A percentile compares a stretch with the other conserved stretches of the same genome.
These are phyloP conservation scores for Lemur catta DNA, from an alignment of 2,797 vertebrate genomes.

Conservation along the genomic window DNA sequence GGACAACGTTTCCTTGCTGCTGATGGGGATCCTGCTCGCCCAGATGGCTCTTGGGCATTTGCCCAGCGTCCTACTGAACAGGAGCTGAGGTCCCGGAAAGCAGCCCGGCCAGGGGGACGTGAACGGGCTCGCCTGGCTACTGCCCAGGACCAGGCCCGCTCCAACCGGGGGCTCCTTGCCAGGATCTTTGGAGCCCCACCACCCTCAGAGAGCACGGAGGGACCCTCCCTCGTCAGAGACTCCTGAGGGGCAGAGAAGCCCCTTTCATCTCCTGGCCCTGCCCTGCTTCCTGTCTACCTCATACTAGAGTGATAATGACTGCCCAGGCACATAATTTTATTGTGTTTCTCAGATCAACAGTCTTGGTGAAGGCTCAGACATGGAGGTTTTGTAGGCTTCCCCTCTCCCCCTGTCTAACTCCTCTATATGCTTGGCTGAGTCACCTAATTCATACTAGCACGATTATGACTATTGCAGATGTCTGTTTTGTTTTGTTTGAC, in stretches of 20 bases:
- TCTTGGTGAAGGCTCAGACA: background rate
- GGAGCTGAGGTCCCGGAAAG: slow-evolving; percentile 87
- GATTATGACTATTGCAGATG: background rate
- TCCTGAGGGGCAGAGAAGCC: background rate
- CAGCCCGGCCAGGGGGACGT: slow-evolving; percentile 69
- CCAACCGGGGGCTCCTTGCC: slow-evolving; percentile 88
- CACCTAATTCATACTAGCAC: background rate
- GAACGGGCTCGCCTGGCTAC: slow-evolving; percentile 82
- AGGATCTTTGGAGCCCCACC: slow-evolving; percentile 89
- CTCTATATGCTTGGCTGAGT: background rate
- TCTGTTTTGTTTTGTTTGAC: background rate
- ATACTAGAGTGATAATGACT: background rate
- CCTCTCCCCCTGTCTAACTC: background rate
- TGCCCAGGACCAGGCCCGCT: slow-evolving; percentile 82
- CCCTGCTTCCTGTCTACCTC: background rate
- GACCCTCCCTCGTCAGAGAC: background rate
- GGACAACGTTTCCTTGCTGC: slow-evolving; percentile 86
- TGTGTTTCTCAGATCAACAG: background rate
- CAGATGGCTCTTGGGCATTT: slow-evolving; percentile 89
- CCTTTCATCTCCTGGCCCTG: background rate
- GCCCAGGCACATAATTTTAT: background rate
- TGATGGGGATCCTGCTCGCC: slow-evolving; percentile 79
- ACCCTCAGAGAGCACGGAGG: background rate
- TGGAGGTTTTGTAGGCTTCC: background rate
- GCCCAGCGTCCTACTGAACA: slow-evolving; percentile 90